These are phyloP conservation scores for Triops longicaudatus DNA, from an alignment of 1,140 invertebrate genomes.

Conservation along the genomic window DNA sequence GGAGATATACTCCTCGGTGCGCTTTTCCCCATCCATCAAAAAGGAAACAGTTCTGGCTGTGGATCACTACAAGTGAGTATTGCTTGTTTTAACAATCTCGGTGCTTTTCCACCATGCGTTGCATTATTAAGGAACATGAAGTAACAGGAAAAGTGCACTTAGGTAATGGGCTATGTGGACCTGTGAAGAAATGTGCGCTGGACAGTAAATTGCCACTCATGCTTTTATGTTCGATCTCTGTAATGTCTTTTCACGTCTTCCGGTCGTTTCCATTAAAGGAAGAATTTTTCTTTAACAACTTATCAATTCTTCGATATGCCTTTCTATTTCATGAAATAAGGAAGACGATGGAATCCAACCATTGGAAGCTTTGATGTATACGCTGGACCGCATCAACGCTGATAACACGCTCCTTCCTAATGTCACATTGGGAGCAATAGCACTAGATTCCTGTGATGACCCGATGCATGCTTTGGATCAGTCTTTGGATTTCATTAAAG, in stretches of 20 bases:
- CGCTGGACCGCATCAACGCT: constrained; percentile 46
- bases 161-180: neutral
- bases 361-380: constrained; percentile 49
- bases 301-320: neutral
- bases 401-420: constrained; percentile 44
- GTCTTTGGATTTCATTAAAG: constrained; percentile 48
- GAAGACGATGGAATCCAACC: constrained; percentile 48
- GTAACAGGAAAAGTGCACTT: neutral
- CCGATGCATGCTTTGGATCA: constrained; percentile 45
- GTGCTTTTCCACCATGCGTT: neutral
- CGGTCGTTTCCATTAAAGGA: neutral
- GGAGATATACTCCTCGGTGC: constrained; percentile 48
- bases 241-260: constrained; percentile 20
- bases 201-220: neutral
- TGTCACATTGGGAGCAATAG: constrained; percentile 44
- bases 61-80: constrained; percentile 44
- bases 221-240: neutral
- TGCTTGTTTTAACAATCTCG: neutral
- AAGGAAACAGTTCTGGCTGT: constrained; percentile 38
- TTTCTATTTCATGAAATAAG: constrained; percentile 34
- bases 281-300: neutral
- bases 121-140: neutral
- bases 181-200: neutral
- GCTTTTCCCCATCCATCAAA: constrained; percentile 48
- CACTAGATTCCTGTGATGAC: constrained; percentile 48